phyloP scores from a whole-genome alignment of 2,113 vertebrate species.

The Caretta caretta region DNA sequence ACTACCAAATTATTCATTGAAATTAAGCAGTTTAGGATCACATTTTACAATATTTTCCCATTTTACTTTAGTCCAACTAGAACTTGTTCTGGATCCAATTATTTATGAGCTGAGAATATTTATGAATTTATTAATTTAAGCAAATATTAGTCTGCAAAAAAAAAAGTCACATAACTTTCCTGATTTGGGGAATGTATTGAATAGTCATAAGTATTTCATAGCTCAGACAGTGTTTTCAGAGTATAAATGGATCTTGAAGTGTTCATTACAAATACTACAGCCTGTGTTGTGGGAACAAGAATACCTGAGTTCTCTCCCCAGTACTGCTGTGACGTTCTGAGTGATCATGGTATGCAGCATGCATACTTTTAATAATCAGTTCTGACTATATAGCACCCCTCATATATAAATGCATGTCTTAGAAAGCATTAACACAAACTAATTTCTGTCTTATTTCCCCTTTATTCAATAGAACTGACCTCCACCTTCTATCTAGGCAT shows the following conservation, averaged over 20 bases:
- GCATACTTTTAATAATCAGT: neutral
- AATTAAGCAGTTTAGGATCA: neutral
- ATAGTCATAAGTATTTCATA: neutral
- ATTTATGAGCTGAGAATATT: neutral
- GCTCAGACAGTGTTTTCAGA: neutral
- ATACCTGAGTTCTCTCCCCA: neutral
- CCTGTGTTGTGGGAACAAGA: neutral
- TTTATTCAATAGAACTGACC: neutral
- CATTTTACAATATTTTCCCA: neutral
- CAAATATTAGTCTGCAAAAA: neutral
- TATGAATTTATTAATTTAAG: neutral
- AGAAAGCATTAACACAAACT: neutral
- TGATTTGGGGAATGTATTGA: neutral
- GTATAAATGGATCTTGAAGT: neutral
- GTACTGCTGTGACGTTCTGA: neutral
- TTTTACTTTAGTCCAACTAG: neutral
- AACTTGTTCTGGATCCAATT: neutral
- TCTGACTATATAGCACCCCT: neutral
- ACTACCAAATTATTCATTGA: neutral
- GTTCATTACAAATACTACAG: neutral
- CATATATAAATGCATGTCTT: neutral
- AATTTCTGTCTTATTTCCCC: neutral
- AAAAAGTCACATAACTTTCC: neutral
- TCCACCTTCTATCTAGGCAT: neutral
- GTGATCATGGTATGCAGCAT: neutral